These are phyloP conservation scores for Melanotaenia pygmaea DNA, from an alignment of 2,797 vertebrate genomes.

Conservation along the genomic window DNA sequence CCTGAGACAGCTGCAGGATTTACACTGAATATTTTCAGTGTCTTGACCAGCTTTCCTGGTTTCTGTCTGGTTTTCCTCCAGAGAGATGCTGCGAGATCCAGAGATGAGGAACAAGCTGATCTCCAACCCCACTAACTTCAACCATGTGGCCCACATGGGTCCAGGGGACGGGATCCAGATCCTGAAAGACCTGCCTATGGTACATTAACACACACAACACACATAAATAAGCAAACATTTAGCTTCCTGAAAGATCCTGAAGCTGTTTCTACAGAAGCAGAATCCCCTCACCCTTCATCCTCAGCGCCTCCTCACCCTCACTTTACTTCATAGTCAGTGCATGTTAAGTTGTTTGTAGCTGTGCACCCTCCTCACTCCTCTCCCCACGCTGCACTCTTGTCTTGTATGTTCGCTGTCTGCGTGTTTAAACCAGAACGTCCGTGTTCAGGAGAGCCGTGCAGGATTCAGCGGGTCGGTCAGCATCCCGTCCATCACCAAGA, in stretches of 20 bases:
- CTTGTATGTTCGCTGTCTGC: slow-evolving; percentile 36
- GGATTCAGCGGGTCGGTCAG: slow-evolving; percentile 97
- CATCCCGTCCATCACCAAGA: slow-evolving; percentile 96
- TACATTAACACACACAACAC: slow-evolving; percentile 56
- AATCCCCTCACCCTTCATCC: neutral
- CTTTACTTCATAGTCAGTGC: slow-evolving; percentile 12
- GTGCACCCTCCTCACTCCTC: slow-evolving; percentile 56
- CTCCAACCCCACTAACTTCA: slow-evolving; percentile 99
- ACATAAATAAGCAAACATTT: too few species aligned
- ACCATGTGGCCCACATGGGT: slow-evolving; percentile 99
- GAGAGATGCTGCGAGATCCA: slow-evolving; percentile 98
- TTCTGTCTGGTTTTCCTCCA: slow-evolving; percentile 57
- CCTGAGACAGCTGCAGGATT: neutral
- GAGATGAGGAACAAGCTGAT: slow-evolving; percentile 99
- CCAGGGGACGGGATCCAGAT: slow-evolving; percentile 98
- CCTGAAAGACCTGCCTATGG: slow-evolving; percentile 97
- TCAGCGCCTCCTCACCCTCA: neutral
- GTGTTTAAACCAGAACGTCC: slow-evolving; percentile 87
- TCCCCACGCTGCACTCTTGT: slow-evolving; percentile 42
- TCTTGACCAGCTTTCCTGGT: too few species aligned
- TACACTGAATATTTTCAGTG: too few species aligned
- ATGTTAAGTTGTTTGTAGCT: slow-evolving; percentile 13
- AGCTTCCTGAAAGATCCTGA: too few species aligned
- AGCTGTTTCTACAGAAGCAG: too few species aligned
- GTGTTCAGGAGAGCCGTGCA: slow-evolving; percentile 92